These are phyloP conservation scores for Tanytarsus gracilentus DNA, from an alignment of 2,888 invertebrate species.

Conservation along the genomic window DNA sequence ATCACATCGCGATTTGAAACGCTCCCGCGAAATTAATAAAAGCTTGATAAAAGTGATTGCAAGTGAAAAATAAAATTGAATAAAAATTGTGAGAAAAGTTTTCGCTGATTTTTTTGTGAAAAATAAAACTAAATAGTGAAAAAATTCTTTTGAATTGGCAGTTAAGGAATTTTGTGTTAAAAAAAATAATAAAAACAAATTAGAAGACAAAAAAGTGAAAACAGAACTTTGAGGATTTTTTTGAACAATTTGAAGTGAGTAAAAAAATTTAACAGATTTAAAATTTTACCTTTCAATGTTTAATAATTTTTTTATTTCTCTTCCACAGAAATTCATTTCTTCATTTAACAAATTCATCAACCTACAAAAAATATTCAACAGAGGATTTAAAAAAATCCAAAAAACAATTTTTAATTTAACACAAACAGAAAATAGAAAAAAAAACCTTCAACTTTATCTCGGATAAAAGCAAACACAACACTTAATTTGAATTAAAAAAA, in stretches of 20 bases:
- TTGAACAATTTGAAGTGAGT: too few relatives aligned
- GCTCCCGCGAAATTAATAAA: neutral
- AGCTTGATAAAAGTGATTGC: neutral
- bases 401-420: neutral
- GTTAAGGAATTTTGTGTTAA: too few relatives aligned
- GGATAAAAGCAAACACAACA: neutral
- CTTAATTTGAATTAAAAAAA: neutral
- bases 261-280: neutral
- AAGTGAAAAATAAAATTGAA: neutral
- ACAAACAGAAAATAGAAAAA: too few relatives aligned
- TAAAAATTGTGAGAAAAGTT: conserved; percentile 2
- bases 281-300: neutral
- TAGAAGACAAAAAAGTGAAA: too few relatives aligned
- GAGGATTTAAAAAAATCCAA: neutral
- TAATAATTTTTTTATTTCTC: neutral
- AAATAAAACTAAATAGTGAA: too few relatives aligned
- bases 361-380: neutral
- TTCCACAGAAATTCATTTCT: too few relatives aligned
- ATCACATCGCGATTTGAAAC: neutral
- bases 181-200: too few relatives aligned
- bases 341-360: neutral
- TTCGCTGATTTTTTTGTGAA: too few relatives aligned
- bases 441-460: neutral
- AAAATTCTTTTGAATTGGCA: too few relatives aligned
- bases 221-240: too few relatives aligned